Percentiles rank a stretch among this genome's conserved stretches.
phyloP scores from a whole-genome alignment of 92 coral and sea anemone genomes.

The Pocillopora grandis region DNA sequence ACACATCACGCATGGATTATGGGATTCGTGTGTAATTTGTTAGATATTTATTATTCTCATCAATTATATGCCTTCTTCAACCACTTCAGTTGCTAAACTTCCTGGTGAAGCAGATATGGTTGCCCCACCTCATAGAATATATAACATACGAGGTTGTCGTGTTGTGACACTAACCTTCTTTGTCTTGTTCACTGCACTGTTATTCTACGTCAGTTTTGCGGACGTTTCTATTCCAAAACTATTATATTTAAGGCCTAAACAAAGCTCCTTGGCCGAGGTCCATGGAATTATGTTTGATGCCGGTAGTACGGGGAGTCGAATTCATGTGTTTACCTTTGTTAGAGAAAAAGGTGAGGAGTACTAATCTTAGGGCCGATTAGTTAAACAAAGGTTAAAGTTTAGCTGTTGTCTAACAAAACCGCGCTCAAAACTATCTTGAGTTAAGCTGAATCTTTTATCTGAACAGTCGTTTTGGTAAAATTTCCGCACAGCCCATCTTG shows the following conservation, averaged over 20 bases:
- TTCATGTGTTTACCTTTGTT: constrained; percentile 78
- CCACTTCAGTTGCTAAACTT: neutral
- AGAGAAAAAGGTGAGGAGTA: constrained; percentile 52
- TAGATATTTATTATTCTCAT: too few relatives aligned
- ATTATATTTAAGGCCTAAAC: neutral
- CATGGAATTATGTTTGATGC: constrained; percentile 97
- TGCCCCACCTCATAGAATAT: constrained; percentile 1
- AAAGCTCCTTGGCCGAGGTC: neutral
- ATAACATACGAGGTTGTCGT: constrained; percentile 31
- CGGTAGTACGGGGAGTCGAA: constrained; percentile 95
- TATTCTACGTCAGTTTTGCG: neutral
- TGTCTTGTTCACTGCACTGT: neutral
- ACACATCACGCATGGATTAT: too few relatives aligned
- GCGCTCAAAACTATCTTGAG: too few relatives aligned
- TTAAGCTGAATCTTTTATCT: too few relatives aligned
- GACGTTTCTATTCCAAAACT: constrained; percentile 16
- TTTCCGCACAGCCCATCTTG: too few relatives aligned
- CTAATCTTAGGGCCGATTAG: neutral
- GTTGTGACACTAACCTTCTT: neutral
- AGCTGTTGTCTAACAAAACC: too few relatives aligned
- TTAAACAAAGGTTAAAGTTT: neutral
- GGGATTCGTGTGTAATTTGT: too few relatives aligned
- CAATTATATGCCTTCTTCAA: neutral
- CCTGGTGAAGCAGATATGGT: constrained; percentile 1
- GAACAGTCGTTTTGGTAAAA: too few relatives aligned